Conservation (phyloP, 2,797 vertebrate genomes). For the Rhinophrynus dorsalis region DNA sequence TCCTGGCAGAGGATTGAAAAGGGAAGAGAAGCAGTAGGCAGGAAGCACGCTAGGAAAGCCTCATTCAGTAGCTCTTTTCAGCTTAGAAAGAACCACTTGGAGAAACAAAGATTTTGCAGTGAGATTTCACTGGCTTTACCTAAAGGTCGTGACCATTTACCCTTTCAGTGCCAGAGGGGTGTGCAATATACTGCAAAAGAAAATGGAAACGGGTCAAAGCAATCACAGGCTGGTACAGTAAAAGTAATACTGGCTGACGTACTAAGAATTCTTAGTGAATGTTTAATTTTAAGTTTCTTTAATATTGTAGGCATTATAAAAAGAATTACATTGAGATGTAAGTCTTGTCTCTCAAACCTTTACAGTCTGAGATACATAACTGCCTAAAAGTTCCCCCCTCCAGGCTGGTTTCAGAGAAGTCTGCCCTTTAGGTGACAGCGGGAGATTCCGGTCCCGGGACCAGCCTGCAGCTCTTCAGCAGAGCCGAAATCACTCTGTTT, state of each 20-base stretch:
- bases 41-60: conserved; percentile 48
- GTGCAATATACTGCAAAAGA: background rate
- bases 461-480: too few relatives aligned
- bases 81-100: conserved; percentile 52
- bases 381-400: too few relatives aligned
- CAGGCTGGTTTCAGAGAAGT: too few relatives aligned
- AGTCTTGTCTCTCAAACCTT: too few relatives aligned
- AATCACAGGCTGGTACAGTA: background rate
- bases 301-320: too few relatives aligned
- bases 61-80: conserved; percentile 52
- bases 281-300: background rate
- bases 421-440: too few relatives aligned
- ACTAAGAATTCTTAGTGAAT: background rate
- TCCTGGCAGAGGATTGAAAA: conserved; percentile 24
- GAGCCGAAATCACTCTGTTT: too few relatives aligned
- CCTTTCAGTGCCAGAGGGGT: background rate
- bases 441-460: too few relatives aligned
- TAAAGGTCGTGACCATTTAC: conserved; percentile 59
- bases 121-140: conserved; percentile 61
- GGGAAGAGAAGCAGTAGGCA: conserved; percentile 15
- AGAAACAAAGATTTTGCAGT: conserved; percentile 59
- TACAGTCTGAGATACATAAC: too few relatives aligned
- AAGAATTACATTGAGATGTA: too few relatives aligned
- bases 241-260: background rate
- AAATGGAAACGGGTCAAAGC: too few relatives aligned